Percentiles rank a stretch among this genome's conserved stretches.
Conservation (phyloP, 2,888 invertebrate genomes). For the Synergus umbraculus region DNA sequence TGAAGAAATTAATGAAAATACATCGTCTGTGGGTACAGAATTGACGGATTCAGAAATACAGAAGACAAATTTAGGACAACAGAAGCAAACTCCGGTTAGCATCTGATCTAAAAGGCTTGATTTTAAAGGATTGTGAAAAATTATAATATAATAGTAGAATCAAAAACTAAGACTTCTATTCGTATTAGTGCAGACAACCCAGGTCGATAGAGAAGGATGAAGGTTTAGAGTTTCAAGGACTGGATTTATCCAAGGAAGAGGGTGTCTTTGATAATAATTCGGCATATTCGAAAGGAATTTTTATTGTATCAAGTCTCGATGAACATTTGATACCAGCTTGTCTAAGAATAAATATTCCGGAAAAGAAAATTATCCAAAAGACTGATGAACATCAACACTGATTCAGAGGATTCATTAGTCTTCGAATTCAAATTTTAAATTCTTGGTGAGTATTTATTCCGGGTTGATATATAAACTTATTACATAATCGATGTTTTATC, state of each 20-base stretch:
- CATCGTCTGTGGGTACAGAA: background rate
- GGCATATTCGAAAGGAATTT: background rate
- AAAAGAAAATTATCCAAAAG: background rate
- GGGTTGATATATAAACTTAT: slow-evolving; percentile 40
- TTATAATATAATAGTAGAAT: background rate
- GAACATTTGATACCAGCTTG: background rate
- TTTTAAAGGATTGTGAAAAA: slow-evolving; percentile 4
- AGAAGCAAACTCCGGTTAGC: slow-evolving; percentile 8
- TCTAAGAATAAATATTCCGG: background rate
- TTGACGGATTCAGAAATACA: background rate
- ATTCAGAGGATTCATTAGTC: background rate
- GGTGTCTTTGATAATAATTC: slow-evolving; percentile 9
- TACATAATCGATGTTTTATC: background rate
- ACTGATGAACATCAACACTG: background rate
- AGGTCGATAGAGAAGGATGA: slow-evolving; percentile 25
- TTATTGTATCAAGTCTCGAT: background rate
- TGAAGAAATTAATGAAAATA: background rate
- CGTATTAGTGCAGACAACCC: slow-evolving; percentile 32
- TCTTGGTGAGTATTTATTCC: slow-evolving; percentile 59
- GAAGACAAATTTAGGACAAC: background rate
- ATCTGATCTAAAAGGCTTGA: slow-evolving; percentile 1
- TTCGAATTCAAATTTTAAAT: slow-evolving; percentile 34
- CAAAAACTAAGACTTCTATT: slow-evolving; percentile 26
- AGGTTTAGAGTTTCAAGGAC: background rate
- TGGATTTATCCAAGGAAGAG: slow-evolving; percentile 8